phyloP scores from a whole-genome alignment of 2,888 invertebrate species.

The Trachelus stipa region DNA sequence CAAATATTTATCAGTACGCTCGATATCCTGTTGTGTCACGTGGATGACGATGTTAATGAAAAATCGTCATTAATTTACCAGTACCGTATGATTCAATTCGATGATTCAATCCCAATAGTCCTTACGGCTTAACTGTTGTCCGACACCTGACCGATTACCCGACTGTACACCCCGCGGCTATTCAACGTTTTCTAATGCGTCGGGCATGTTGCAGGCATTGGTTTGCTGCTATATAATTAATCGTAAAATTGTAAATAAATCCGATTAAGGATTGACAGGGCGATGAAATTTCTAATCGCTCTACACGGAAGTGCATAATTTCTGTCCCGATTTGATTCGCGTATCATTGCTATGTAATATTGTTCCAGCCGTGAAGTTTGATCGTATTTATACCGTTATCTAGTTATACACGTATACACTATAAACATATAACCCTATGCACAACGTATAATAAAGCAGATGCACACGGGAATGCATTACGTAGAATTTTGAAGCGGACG shows the following conservation, averaged over 20 bases:
- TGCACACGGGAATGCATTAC: not conserved
- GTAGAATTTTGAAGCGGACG: not conserved
- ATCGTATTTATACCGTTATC: not conserved
- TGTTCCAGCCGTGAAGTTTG: not conserved
- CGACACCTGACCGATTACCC: not conserved
- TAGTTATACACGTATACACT: not conserved
- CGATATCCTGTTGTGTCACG: not conserved
- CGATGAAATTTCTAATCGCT: slow-evolving; percentile 1
- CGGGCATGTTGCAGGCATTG: not conserved
- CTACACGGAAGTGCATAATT: not conserved
- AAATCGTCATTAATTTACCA: not conserved
- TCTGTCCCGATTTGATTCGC: not conserved
- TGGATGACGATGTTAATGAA: not conserved
- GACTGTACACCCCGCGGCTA: not conserved
- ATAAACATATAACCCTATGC: not conserved
- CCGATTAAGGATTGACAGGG: not conserved
- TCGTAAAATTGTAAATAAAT: slow-evolving; percentile 6
- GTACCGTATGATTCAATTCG: not conserved
- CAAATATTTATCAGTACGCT: not conserved
- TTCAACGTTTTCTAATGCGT: not conserved
- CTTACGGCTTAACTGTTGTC: not conserved
- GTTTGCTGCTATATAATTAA: not conserved
- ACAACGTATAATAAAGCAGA: not conserved
- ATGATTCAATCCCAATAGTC: not conserved
- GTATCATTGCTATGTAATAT: not conserved